These are phyloP conservation scores for Onthophagus sagittarius DNA, from an alignment of 2,888 invertebrate genomes.

Conservation along the genomic window DNA sequence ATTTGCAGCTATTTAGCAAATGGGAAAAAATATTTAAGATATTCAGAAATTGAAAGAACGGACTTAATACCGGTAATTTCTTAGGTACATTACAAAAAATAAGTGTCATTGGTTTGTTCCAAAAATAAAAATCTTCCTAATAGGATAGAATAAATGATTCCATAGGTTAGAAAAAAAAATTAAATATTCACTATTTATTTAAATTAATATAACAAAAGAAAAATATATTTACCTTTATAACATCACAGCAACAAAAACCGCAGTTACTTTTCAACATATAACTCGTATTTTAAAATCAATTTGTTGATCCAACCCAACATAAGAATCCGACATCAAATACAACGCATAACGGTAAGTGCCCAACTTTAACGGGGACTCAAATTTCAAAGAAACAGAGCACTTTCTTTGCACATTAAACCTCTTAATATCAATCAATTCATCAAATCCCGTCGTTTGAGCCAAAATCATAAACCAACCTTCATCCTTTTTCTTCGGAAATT, in stretches of 20 bases:
- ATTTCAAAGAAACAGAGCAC: constrained; percentile 53
- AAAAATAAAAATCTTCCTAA: no score
- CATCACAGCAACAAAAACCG: constrained; percentile 1
- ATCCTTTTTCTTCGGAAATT: constrained; percentile 89
- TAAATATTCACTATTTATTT: background rate
- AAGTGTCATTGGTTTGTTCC: no score
- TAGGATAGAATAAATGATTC: no score
- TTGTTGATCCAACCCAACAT: constrained; percentile 92
- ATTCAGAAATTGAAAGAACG: no score
- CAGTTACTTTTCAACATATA: constrained; percentile 1
- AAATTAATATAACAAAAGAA: background rate
- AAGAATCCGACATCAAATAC: constrained; percentile 88
- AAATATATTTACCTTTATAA: background rate
- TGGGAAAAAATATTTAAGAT: no score
- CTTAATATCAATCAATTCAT: constrained; percentile 79
- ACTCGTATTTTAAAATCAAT: constrained; percentile 44
- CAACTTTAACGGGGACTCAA: constrained; percentile 57
- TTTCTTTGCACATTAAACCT: constrained; percentile 59
- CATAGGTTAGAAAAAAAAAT: background rate
- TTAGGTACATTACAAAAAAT: no score
- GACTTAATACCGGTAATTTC: no score
- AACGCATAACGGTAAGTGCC: constrained; percentile 75
- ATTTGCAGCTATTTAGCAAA: no score
- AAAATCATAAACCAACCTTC: constrained; percentile 94
- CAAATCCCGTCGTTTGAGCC: constrained; percentile 65